phyloP scores from a whole-genome alignment of 2,113 vertebrate species.

The Danionella cerebrum region DNA sequence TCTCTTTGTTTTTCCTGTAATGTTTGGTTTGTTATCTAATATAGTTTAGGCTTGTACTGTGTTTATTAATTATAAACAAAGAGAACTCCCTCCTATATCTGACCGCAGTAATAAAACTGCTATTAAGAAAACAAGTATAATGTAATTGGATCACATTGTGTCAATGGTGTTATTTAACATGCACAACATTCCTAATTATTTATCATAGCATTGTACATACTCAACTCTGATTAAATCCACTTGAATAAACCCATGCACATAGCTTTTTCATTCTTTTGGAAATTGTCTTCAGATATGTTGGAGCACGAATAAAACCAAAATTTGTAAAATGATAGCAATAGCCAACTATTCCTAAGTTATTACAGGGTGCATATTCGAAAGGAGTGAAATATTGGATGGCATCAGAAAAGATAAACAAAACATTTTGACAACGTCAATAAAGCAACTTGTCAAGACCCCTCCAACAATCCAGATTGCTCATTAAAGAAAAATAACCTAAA shows the following conservation, averaged over 20 bases:
- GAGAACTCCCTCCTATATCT: too few relatives aligned
- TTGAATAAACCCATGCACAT: background rate
- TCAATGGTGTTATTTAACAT: background rate
- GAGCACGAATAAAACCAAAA: background rate
- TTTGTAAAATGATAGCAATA: background rate
- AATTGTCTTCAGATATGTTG: background rate
- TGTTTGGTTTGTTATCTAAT: too few relatives aligned
- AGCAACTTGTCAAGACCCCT: background rate
- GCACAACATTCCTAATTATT: background rate
- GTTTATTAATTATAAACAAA: too few relatives aligned
- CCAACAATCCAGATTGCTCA: conserved; percentile 12
- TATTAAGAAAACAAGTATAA: background rate
- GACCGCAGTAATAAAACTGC: too few relatives aligned
- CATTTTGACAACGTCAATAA: background rate
- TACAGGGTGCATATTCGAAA: background rate
- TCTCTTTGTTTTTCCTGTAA: too few relatives aligned
- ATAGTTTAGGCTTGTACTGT: too few relatives aligned
- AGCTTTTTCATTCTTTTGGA: background rate
- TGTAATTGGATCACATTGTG: background rate
- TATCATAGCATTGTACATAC: background rate
- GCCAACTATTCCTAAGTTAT: background rate
- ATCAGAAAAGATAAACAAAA: conserved; percentile 23
- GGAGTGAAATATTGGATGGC: too few relatives aligned
- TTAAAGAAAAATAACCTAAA: conserved; percentile 14
- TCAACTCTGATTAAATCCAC: background rate